Evolutionary conservation across 2,797 vertebrate species (phyloP), one percentile per base, ranked within the genome.

Genomic region (Acanthiza pusilla): DNA sequence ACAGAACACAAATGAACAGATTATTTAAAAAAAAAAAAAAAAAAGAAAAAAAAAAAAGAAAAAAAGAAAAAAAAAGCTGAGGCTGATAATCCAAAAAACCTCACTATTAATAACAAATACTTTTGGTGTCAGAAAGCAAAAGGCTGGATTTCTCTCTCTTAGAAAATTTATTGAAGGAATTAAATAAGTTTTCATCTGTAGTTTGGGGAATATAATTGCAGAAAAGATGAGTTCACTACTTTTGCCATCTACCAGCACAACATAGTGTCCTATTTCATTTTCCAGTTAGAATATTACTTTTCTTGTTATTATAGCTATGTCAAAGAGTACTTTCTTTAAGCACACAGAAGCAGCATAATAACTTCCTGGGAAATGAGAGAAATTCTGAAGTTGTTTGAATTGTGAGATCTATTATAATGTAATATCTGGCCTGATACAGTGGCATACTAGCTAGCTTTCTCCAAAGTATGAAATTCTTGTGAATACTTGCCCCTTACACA

Each of bases 251-350:
- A 75, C 34, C 22, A 54, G 54, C 26, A 70, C 17, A 60, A 66
- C 34, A 77, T 45, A 91, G 58, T 58, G 34, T 85, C 55, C 61
- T 91, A 47, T 92, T 95, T 96, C 30, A 93, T 97, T 96, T 97
- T 96, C 79, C 77, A 94, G 58, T 95, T 97, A 91, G 79, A 96
- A 89, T 85, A 96, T 77, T 96, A 96, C 80, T 96, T 93, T 94
- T 87, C 54, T 79, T 80, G 74, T 83, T 82, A 93, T 86, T 89
- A 80, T 45, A 91, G 58, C 38, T 74, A 48, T 85, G 45, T 85
- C 73, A 95, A 85, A 96, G n/a, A 79, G 51, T 67, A 86, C 76
- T 82, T 93, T 93, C 84, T 95, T 94, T 88, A 91, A 95, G 87
- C 85, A 87, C 2, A 29, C 9, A 84, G 85, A 96, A 88, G 26